phyloP scores from a whole-genome alignment of 2,888 invertebrate genomes.

The Lasioglossum malachurum region DNA sequence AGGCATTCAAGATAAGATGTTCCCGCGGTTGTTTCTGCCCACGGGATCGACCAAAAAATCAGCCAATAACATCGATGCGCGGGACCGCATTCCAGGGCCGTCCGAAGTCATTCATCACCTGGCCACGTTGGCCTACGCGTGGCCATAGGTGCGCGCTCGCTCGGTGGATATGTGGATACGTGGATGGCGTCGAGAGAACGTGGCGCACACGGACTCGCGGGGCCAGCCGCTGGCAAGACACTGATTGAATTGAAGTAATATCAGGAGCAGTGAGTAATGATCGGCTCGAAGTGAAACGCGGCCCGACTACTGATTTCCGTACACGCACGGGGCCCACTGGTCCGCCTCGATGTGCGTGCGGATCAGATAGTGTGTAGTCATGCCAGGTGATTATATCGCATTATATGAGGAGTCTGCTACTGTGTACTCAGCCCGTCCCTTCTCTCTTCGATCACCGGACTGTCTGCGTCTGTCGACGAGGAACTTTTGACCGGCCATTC shows the following conservation, averaged over 20 bases:
- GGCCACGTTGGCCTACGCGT: constrained; percentile 58
- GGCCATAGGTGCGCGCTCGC: constrained; percentile 56
- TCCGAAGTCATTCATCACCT: constrained; percentile 79
- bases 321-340: constrained; percentile 40
- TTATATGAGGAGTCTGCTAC: constrained; percentile 85
- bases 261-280: constrained; percentile 85
- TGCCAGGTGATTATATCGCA: constrained; percentile 85
- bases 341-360: constrained; percentile 73
- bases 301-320: constrained; percentile 80
- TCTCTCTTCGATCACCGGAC: constrained; percentile 52
- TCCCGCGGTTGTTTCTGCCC: constrained; percentile 44
- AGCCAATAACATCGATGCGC: constrained; percentile 80
- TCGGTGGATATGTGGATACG: constrained; percentile 30
- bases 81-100: constrained; percentile 77
- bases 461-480: constrained; percentile 71
- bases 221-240: constrained; percentile 82
- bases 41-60: constrained; percentile 63
- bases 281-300: constrained; percentile 83
- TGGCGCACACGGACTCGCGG: constrained; percentile 42
- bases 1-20: constrained; percentile 49
- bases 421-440: constrained; percentile 82
- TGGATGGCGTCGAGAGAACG: constrained; percentile 50
- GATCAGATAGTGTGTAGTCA: constrained; percentile 85
- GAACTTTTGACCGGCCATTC: constrained; percentile 76
- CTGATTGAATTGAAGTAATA: constrained; percentile 85